These are phyloP conservation scores for Lethrus apterus DNA, from an alignment of 1,140 invertebrate species.

Conservation along the genomic window DNA sequence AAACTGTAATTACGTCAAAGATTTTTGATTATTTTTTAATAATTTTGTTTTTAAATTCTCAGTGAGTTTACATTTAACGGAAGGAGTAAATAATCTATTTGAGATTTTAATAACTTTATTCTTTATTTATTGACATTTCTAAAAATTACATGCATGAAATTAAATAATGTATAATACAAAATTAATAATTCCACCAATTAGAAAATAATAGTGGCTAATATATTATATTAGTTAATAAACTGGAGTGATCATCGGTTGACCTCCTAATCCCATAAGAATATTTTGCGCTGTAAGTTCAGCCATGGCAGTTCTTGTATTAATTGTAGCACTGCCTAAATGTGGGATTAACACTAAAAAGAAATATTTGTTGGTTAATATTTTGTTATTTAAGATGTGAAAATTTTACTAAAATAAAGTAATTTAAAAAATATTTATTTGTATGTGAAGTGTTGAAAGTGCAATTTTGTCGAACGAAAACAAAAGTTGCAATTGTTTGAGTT, in stretches of 20 bases:
- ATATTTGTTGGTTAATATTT: not conserved
- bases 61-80: too few species aligned
- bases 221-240: conserved; percentile 21
- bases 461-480: too few species aligned
- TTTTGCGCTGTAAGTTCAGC: conserved; percentile 67
- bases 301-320: conserved; percentile 70
- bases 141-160: not conserved
- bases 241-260: conserved; percentile 55
- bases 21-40: too few species aligned
- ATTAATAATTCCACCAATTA: not conserved
- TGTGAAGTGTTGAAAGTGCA: too few species aligned
- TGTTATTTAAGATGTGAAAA: not conserved
- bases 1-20: too few species aligned
- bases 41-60: too few species aligned
- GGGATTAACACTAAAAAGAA: conserved; percentile 64
- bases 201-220: not conserved
- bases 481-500: too few species aligned
- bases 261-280: conserved; percentile 65
- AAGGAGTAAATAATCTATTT: not conserved
- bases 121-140: not conserved
- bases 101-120: not conserved
- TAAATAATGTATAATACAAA: not conserved
- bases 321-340: conserved; percentile 78
- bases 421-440: conserved; percentile 1
- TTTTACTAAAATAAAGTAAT: conserved; percentile 1